Percentiles rank a stretch among this genome's conserved stretches.
phyloP scores from a whole-genome alignment of 2,888 invertebrate species.

The Habroteleia sp. region DNA sequence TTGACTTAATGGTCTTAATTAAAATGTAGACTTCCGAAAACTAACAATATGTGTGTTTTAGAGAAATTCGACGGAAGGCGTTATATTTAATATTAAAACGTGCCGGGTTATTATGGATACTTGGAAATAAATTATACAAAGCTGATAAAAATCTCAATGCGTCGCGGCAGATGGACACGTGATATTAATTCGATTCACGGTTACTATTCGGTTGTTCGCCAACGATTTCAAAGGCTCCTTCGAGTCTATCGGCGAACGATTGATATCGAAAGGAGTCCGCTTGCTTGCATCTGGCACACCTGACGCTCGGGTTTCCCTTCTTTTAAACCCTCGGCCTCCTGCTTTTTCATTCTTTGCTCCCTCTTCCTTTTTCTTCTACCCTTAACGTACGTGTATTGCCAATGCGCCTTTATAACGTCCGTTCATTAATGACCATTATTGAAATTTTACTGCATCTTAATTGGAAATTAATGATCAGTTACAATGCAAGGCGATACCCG shows the following conservation, averaged over 20 bases:
- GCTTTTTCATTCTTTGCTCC: conserved; percentile 62
- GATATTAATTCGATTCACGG: conserved; percentile 61
- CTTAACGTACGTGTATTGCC: conserved; percentile 66
- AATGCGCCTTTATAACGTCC: conserved; percentile 77
- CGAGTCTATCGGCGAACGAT: conserved; percentile 75
- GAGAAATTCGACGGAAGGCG: conserved; percentile 55
- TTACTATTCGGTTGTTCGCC: conserved; percentile 50
- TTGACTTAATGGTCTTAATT: conserved; percentile 47
- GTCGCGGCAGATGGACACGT: conserved; percentile 58
- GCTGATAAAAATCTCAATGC: conserved; percentile 61
- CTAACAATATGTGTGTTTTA: conserved; percentile 56
- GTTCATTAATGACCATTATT: conserved; percentile 80
- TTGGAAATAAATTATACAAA: conserved; percentile 61
- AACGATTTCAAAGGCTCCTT: conserved; percentile 63
- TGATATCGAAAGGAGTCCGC: conserved; percentile 75
- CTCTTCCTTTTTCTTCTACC: conserved; percentile 65
- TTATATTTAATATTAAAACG: conserved; percentile 61
- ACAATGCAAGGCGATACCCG: conserved; percentile 70
- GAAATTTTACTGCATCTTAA: conserved; percentile 81
- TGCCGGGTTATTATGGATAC: conserved; percentile 56
- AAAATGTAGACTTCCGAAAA: conserved; percentile 43
- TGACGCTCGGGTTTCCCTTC: conserved; percentile 74
- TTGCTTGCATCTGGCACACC: conserved; percentile 79
- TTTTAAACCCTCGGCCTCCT: conserved; percentile 59
- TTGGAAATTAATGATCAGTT: conserved; percentile 79